Evolutionary conservation across 2,888 invertebrate species (phyloP), one percentile per base, ranked within the genome.

Genomic region (Lepidochrysops patricia): DNA sequence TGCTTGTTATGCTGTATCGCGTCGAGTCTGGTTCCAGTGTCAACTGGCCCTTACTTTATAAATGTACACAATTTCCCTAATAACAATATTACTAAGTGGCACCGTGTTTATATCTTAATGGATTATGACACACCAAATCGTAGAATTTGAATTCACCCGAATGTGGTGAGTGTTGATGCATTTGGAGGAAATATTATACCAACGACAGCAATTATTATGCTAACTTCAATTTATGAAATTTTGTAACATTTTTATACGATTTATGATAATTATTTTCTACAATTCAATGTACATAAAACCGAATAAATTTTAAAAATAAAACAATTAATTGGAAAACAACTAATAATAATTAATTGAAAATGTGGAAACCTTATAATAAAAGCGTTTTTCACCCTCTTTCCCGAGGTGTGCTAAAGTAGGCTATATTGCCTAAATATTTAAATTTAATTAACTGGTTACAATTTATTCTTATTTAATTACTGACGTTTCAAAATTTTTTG

Each of bases 31-130:
- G n/a, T n/a, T n/a, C n/a, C n/a, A n/a, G n/a, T n/a, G n/a, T n/a
- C n/a, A n/a, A n/a, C n/a, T n/a, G n/a, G n/a, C n/a, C n/a, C n/a
- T 57, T 60, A 37, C 34, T 49, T 60, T 56, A 34, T 29, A 43
- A 61, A 64, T 57, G 56, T 43, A 52, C 60, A 23, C 48, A 49
- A 49, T 32, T 54, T 54, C 15, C 29, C 54, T 54, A 59, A 35
- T 59, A 59, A 59, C 58, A 59, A 59, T 35, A 29, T 52, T 35
- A 59, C 35, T 59, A 52, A 35, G 34, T 59, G 58, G 58, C 58
- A 59, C 58, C 50, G 34, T 34, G 34, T 19, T 50, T 58, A 58
- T 26, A 58, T 52, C 52, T 35, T 15, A 58, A 49, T 58, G 27
- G 43, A 43, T 43, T 19, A 9, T 13, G 6, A 7, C 27, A 52